Evolutionary conservation across 2,888 invertebrate genomes (phyloP).

Genomic region (Drosophila kambysellisi): DNA sequence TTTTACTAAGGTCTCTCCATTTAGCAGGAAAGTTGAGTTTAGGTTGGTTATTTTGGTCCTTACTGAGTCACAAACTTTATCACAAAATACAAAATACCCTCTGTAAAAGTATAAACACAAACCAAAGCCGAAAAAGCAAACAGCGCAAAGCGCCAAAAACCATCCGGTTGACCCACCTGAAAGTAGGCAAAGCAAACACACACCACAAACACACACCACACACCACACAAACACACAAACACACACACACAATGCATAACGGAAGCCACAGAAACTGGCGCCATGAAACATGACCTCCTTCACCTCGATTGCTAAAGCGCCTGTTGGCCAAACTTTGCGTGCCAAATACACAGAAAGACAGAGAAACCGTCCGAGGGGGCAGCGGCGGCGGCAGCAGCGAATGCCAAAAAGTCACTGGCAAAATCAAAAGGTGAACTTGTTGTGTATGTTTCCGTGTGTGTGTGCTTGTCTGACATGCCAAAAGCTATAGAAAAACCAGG

Average conservation of each 20-base stretch:
- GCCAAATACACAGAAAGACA: slow-evolving; percentile 57
- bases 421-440: slow-evolving; percentile 54
- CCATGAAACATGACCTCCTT: slow-evolving; percentile 70
- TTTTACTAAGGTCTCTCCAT: background rate
- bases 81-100: background rate
- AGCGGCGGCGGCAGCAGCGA: slow-evolving; percentile 9
- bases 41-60: background rate
- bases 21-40: background rate
- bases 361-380: background rate
- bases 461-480: slow-evolving; percentile 22
- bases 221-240: background rate
- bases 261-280: slow-evolving; percentile 65
- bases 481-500: slow-evolving; percentile 19
- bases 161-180: slow-evolving; percentile 54
- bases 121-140: slow-evolving; percentile 37
- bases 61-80: background rate
- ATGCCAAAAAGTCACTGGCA: slow-evolving; percentile 72
- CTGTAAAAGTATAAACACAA: background rate
- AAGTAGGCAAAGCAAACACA: slow-evolving; percentile 57
- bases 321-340: slow-evolving; percentile 69
- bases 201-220: slow-evolving; percentile 6
- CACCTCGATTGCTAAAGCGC: slow-evolving; percentile 40
- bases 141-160: slow-evolving; percentile 32
- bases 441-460: slow-evolving; percentile 19
- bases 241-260: slow-evolving; percentile 25